Percentiles rank a stretch among this genome's conserved stretches.
Evolutionary conservation across 2,797 vertebrate species (phyloP).

Genomic region (Onychomys leucogaster): DNA sequence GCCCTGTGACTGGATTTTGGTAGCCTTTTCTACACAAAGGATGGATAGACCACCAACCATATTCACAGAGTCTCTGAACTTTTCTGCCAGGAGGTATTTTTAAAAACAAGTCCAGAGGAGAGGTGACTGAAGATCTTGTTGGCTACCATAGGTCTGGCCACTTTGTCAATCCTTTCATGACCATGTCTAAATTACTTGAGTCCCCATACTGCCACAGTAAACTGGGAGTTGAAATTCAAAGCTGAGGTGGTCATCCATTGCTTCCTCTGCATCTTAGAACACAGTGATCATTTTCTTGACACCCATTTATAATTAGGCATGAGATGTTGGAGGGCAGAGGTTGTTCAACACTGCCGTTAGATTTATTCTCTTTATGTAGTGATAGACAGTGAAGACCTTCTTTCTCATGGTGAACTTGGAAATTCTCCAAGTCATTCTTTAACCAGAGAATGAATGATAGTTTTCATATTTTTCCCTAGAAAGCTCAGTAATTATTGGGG

Average conservation of each 20-base stretch:
- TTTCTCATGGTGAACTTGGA: background rate
- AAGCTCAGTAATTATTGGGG: too few relatives aligned
- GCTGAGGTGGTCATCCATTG: background rate
- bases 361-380: background rate
- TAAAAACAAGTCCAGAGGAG: background rate
- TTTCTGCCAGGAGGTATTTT: conserved; percentile 15
- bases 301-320: background rate
- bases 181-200: background rate
- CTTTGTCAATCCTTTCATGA: background rate
- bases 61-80: background rate
- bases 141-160: background rate
- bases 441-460: background rate
- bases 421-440: background rate
- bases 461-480: background rate
- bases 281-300: background rate
- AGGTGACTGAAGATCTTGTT: background rate
- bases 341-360: background rate
- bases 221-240: background rate
- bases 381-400: background rate
- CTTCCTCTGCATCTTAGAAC: background rate
- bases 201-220: background rate
- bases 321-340: background rate
- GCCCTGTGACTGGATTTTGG: conserved; percentile 38
- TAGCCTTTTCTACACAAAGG: conserved; percentile 13
- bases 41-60: background rate